Evolutionary conservation across 2,888 invertebrate genomes (phyloP).

Genomic region (Dynastes maya): DNA sequence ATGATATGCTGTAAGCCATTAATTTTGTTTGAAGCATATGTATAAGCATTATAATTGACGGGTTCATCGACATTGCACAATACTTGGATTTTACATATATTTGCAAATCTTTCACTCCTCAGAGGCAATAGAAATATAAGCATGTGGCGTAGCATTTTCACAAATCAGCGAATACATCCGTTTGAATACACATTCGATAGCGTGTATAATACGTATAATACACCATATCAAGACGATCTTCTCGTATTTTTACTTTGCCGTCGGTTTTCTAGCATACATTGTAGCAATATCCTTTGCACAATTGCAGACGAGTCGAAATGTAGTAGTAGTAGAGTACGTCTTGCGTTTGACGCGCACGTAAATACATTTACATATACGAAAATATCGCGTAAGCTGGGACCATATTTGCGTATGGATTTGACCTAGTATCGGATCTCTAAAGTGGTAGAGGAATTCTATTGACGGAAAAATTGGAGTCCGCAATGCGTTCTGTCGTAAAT

Average conservation of each 20-base stretch:
- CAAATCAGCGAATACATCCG: constrained; percentile 10
- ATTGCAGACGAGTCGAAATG: constrained; percentile 3
- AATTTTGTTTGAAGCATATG: no score
- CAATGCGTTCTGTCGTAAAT: constrained; percentile 9
- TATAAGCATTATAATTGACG: no score
- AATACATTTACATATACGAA: neutral
- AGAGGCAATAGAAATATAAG: no score
- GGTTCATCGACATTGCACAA: no score
- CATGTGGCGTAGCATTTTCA: neutral
- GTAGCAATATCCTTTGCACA: constrained; percentile 8
- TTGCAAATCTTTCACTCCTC: no score
- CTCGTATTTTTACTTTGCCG: neutral
- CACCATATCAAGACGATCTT: constrained; percentile 9
- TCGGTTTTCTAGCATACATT: neutral
- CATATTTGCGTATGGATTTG: constrained; percentile 11
- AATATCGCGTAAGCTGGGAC: neutral
- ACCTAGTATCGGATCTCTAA: neutral
- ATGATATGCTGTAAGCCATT: no score
- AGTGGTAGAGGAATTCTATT: no score
- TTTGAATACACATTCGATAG: constrained; percentile 2
- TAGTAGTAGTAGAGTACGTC: neutral
- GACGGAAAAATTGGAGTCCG: no score
- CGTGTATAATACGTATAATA: constrained; percentile 14
- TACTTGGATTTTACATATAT: no score
- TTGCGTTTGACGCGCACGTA: neutral